Base-by-base conservation (phyloP, 2,888 invertebrate species). In the Beris morrisii region DNA sequence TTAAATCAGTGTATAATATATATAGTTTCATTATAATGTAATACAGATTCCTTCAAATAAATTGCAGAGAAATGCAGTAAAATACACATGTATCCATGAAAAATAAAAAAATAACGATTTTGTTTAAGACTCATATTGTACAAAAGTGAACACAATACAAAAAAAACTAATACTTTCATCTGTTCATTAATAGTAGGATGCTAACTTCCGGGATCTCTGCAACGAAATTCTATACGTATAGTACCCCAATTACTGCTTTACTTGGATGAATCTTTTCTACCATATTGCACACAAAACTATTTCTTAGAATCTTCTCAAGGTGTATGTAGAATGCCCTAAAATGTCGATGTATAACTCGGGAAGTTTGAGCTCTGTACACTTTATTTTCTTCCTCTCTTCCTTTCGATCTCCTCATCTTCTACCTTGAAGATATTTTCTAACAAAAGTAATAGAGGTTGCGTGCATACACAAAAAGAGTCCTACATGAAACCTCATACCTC, bases 151-250 rank as follows among this genome's bases (percentile, higher is more conserved):
- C 22, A 22, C 1, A 22, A 22, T 22, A 22, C 22, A 22, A 22
- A 22, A 22, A 22, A 22, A 22, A 22, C 22, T 22, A 22, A 38
- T 30, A 32, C 61, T 46, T 15, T 61, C 61, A 50, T 38, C 32
- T 52, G 31, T 50, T 22, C 38, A 50, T 52, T 50, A 61, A 61
- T 52, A 52, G 56, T 30, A 50, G 50, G 38, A 38, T 38, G 4
- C 32, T 61, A 61, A 61, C 52, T 61, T 61, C 61, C 61, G 61
- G 61, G 61, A 61, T 61, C 50, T 32, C 61, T 61, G 61, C 61
- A 15, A 50, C 5, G 61, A 50, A 61, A 52, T 30, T 50, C 52
- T 32, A 61, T 52, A 15, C 55, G 38, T 56, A 43, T 43, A 13
- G 32, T 56, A 56, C 15, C 43, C 22, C 32, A 56, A 38, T 56